Conservation (phyloP, 2,113 vertebrate species). For the Harpagus bidentatus region DNA sequence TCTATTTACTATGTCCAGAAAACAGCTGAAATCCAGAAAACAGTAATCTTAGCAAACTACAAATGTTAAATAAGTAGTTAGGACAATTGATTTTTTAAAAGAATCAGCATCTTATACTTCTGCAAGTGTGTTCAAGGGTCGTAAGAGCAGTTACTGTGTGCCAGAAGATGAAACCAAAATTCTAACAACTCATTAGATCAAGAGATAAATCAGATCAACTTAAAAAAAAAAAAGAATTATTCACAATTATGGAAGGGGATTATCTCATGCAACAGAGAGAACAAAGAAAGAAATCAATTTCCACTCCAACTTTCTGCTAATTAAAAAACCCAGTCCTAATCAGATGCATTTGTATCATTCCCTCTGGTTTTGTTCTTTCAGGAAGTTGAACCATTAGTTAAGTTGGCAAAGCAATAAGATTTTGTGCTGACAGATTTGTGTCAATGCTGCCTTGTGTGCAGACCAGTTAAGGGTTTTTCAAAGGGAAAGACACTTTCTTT, state of each 20-base stretch:
- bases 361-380: background rate
- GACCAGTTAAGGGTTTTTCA: background rate
- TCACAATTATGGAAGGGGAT: background rate
- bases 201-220: background rate
- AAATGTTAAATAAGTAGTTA: background rate
- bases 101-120: background rate
- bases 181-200: background rate
- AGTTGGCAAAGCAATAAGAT: background rate
- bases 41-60: background rate
- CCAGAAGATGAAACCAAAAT: background rate
- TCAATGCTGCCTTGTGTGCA: background rate
- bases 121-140: background rate
- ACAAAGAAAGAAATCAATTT: background rate
- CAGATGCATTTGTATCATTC: background rate
- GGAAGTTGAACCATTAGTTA: background rate
- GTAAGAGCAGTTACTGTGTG: background rate
- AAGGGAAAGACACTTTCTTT: slow-evolving; percentile 2
- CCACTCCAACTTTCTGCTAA: background rate
- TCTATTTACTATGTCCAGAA: background rate
- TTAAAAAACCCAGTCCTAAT: background rate
- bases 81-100: background rate
- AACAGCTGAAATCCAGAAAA: background rate
- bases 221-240: background rate
- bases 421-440: background rate
- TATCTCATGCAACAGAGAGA: background rate